phyloP scores from a whole-genome alignment of 2,797 vertebrate species.

The Strix occidentalis region DNA sequence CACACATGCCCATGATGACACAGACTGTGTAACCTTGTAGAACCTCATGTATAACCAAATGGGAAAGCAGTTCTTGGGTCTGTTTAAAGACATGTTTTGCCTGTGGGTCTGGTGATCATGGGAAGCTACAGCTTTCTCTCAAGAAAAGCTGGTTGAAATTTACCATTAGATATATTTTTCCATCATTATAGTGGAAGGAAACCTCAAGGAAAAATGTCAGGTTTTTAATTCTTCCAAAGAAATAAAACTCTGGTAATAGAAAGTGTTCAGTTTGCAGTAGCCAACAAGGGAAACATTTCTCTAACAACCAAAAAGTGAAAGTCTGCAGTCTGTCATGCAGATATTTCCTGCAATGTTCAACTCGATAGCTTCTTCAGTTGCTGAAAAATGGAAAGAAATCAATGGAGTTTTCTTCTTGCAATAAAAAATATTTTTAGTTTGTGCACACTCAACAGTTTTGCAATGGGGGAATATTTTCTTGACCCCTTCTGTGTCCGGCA shows the following conservation, averaged over 20 bases:
- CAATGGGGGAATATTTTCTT: neutral
- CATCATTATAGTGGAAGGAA: neutral
- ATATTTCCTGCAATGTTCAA: neutral
- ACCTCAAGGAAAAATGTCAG: neutral
- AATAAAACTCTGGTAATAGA: neutral
- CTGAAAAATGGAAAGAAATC: neutral
- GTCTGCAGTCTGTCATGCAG: neutral
- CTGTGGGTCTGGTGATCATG: neutral
- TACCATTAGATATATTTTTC: neutral
- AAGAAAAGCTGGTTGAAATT: constrained; percentile 1
- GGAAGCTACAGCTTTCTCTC: neutral
- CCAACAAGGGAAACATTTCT: neutral
- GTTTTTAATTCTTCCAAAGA: constrained; percentile 25
- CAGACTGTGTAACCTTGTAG: neutral
- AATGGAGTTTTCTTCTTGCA: neutral
- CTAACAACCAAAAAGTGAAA: neutral
- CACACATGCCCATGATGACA: no score
- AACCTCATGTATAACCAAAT: neutral
- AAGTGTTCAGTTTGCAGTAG: neutral
- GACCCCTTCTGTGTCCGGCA: neutral
- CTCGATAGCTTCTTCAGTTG: neutral
- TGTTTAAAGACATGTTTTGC: neutral
- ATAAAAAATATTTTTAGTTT: neutral
- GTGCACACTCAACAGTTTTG: neutral
- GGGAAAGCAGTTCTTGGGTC: neutral